A percentile compares a stretch with the other conserved stretches of the same genome.
These are phyloP conservation scores for Hirtodrosophila duncani DNA, from an alignment of 2,888 invertebrate genomes.

Conservation along the genomic window DNA sequence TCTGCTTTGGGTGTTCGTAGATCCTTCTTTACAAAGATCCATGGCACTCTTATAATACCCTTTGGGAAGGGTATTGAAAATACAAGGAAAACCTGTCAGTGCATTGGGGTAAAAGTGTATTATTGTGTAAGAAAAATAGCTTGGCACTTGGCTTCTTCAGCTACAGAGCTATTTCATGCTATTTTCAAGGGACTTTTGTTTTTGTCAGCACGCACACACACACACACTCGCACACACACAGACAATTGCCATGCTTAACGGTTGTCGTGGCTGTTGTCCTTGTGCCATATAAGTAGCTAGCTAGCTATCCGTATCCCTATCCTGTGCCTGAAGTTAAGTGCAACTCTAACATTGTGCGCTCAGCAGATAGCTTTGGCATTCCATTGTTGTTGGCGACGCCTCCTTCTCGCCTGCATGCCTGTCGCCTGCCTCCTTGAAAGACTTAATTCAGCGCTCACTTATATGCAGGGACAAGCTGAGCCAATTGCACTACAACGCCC, in stretches of 20 bases:
- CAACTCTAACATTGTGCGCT: slow-evolving; percentile 70
- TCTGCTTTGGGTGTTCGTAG: no score
- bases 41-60: slow-evolving; percentile 5
- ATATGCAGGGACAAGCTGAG: slow-evolving; percentile 25
- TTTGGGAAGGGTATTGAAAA: slow-evolving; percentile 16
- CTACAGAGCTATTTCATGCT: slow-evolving; percentile 52
- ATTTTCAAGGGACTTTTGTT: slow-evolving; percentile 67
- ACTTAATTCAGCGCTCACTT: slow-evolving; percentile 60
- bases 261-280: slow-evolving; percentile 52
- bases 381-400: slow-evolving; percentile 69
- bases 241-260: slow-evolving; percentile 28
- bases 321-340: slow-evolving; percentile 71
- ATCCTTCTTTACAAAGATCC: no score
- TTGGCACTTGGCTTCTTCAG: slow-evolving; percentile 59
- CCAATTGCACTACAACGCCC: slow-evolving; percentile 36
- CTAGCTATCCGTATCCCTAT: slow-evolving; percentile 35
- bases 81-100: slow-evolving; percentile 56
- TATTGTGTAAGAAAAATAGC: slow-evolving; percentile 70
- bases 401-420: no score
- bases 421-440: slow-evolving; percentile 54
- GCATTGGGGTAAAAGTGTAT: slow-evolving; percentile 69
- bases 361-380: slow-evolving; percentile 50
- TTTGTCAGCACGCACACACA: slow-evolving; percentile 49
- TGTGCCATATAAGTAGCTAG: slow-evolving; percentile 56
- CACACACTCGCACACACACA: slow-evolving; percentile 6